Conservation (phyloP, 1,140 invertebrate species). For the Bombus waltoni region DNA sequence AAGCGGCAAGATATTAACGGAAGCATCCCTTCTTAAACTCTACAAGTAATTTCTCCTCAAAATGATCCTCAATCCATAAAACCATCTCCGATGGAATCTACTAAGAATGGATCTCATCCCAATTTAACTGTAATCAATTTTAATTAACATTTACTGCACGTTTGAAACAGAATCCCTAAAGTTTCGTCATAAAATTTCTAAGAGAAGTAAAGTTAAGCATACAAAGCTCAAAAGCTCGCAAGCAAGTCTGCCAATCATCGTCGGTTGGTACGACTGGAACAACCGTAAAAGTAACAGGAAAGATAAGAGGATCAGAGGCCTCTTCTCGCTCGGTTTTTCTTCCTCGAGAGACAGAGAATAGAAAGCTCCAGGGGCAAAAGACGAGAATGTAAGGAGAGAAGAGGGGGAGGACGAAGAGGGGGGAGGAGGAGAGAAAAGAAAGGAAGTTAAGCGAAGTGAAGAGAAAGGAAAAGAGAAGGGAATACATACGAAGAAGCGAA, state of each 20-base stretch:
- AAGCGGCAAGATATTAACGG: background rate
- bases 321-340: conserved; percentile 41
- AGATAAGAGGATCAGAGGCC: conserved; percentile 30
- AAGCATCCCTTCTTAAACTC: background rate
- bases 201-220: background rate
- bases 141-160: background rate
- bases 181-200: background rate
- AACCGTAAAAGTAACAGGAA: conserved; percentile 7
- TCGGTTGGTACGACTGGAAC: background rate
- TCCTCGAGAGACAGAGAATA: conserved; percentile 11
- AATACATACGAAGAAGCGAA: conserved; percentile 9
- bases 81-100: background rate
- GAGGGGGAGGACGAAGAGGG: no score
- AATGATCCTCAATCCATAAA: background rate
- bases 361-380: conserved; percentile 23
- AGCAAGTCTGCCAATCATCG: background rate
- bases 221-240: background rate
- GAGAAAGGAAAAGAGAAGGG: conserved; percentile 14
- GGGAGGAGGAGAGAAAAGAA: background rate
- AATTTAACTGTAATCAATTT: background rate
- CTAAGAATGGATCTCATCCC: background rate
- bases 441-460: conserved; percentile 5
- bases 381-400: no score
- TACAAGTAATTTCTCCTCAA: background rate
- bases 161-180: background rate